Conservation (phyloP, 2,797 vertebrate genomes). For the Acanthornis magna region DNA sequence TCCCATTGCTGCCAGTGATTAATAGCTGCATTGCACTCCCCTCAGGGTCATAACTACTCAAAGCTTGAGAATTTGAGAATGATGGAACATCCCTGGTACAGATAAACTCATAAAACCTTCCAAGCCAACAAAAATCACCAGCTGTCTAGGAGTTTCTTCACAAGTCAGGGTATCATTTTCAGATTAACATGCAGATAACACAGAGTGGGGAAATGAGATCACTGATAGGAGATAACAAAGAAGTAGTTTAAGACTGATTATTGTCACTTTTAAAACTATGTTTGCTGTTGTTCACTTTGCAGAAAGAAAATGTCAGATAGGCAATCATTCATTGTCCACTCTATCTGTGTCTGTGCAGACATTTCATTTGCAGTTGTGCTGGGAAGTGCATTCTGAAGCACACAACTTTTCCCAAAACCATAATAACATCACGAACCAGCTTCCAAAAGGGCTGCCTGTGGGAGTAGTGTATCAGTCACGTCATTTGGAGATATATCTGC, state of each 20-base stretch:
- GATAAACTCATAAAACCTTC: background rate
- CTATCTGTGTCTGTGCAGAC: background rate
- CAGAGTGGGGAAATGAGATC: background rate
- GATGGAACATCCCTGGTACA: background rate
- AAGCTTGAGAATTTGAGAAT: background rate
- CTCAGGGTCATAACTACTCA: background rate
- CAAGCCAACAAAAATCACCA: background rate
- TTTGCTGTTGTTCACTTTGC: background rate
- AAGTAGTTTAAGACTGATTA: background rate
- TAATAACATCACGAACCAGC: conserved; percentile 12
- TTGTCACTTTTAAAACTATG: background rate
- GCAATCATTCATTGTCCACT: background rate
- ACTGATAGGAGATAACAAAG: background rate
- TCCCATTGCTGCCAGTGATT: conserved; percentile 9
- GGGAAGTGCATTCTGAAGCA: background rate
- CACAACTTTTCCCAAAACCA: background rate
- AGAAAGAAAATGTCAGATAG: background rate
- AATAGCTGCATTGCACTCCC: background rate
- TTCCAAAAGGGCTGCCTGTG: background rate
- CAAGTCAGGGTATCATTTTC: background rate
- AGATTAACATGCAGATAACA: background rate
- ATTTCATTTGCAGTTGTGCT: background rate
- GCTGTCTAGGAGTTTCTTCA: background rate
- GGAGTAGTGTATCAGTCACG: background rate
- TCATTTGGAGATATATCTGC: background rate